These are phyloP conservation scores for Urocolius indicus DNA, from an alignment of 2,113 vertebrate genomes.

Conservation along the genomic window DNA sequence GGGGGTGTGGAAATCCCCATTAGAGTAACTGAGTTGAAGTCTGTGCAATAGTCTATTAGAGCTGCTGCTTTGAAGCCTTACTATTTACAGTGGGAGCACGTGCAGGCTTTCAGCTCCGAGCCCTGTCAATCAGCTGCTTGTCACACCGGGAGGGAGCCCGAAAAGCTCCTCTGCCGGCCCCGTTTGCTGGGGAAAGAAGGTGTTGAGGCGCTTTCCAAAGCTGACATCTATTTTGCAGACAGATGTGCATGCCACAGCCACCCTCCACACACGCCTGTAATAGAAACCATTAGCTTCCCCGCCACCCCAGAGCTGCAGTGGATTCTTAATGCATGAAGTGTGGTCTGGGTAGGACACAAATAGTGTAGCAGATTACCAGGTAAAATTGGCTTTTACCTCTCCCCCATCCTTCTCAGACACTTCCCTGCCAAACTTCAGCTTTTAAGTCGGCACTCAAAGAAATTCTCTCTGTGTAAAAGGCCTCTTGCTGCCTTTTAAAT, in stretches of 20 bases:
- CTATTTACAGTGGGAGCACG: constrained; percentile 71
- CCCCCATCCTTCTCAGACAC: constrained; percentile 74
- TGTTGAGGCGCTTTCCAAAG: constrained; percentile 42
- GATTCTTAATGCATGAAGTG: constrained; percentile 69
- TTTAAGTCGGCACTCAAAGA: constrained; percentile 77
- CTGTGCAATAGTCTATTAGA: background rate
- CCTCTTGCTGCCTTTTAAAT: constrained; percentile 78
- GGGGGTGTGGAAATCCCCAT: constrained; percentile 54
- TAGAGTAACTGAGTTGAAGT: constrained; percentile 60
- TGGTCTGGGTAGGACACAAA: constrained; percentile 70
- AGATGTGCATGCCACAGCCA: constrained; percentile 26
- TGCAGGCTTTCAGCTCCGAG: background rate
- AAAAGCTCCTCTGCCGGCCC: background rate
- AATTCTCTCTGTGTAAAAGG: constrained; percentile 73
- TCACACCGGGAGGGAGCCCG: constrained; percentile 4
- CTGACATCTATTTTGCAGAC: constrained; percentile 46
- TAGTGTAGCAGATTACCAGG: constrained; percentile 80
- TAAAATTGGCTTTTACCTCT: constrained; percentile 76
- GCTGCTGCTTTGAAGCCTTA: constrained; percentile 30
- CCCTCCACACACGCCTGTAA: constrained; percentile 38
- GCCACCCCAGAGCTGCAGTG: constrained; percentile 56
- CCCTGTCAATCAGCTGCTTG: constrained; percentile 64
- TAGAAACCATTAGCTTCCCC: constrained; percentile 62
- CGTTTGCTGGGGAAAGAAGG: constrained; percentile 26
- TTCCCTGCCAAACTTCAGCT: constrained; percentile 80